phyloP scores from a whole-genome alignment of 1,140 invertebrate genomes.

The Drosophila burlai region DNA sequence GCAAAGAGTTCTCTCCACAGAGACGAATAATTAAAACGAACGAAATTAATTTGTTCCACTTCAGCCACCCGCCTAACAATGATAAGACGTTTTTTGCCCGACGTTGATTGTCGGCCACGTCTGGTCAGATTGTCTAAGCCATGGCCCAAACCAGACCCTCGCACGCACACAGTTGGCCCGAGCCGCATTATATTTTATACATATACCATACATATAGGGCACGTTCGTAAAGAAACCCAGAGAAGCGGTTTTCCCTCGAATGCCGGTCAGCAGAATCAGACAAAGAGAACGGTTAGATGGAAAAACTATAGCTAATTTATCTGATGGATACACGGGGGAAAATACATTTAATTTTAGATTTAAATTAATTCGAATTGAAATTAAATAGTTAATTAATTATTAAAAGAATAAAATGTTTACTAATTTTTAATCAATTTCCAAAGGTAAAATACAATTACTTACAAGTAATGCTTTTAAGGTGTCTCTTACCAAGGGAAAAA shows the following conservation, averaged over 20 bases:
- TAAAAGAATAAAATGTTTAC: too few relatives aligned
- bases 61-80: constrained; percentile 81
- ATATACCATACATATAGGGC: constrained; percentile 14
- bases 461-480: too few relatives aligned
- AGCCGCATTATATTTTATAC: constrained; percentile 27
- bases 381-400: too few relatives aligned
- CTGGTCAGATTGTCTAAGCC: constrained; percentile 57
- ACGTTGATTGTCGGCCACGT: constrained; percentile 46
- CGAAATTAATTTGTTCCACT: constrained; percentile 83
- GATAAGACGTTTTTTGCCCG: constrained; percentile 59
- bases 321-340: constrained; percentile 42
- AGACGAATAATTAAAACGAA: constrained; percentile 70
- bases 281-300: constrained; percentile 1
- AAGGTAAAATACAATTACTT: too few relatives aligned
- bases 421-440: too few relatives aligned
- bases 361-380: too few relatives aligned
- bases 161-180: constrained; percentile 20
- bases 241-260: constrained; percentile 18
- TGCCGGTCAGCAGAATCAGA: constrained; percentile 24
- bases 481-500: too few relatives aligned
- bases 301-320: constrained; percentile 74
- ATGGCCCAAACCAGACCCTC: constrained; percentile 49
- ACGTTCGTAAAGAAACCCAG: constrained; percentile 52
- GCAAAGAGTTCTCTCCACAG: constrained; percentile 9
- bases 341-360: not conserved